Evolutionary conservation across 2,888 invertebrate species (phyloP), one percentile per base, ranked within the genome.

Genomic region (Seira musarum): DNA sequence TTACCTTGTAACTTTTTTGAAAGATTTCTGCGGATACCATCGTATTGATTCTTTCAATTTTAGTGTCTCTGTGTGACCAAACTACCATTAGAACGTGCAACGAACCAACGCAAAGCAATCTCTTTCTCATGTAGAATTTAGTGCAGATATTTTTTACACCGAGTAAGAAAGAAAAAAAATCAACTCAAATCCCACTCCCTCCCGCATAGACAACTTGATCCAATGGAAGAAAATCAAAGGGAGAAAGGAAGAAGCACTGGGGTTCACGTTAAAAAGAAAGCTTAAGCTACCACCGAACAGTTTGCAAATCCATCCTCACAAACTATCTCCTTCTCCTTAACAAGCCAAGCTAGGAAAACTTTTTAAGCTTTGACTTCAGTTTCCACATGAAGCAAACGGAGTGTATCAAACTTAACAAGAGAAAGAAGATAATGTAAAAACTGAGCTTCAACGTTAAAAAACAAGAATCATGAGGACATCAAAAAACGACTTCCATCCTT

Each of bases 401-500:
- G 40, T 40, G 40, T 40, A 40, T 40, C 40, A 8, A 40, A 40
- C 25, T 25, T 72, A 72, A 49, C 72, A 72, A 63, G 13, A 15
- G 24, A 72, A 40, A 53, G 21, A 65, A 73, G 64, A 24, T 46
- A 49, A 19, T 22, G 25, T n/a, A 30, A 35, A 60, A 61, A 70
- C 35, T 60, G 60, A 25, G 64, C n/a, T n/a, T n/a, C n/a, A n/a
- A n/a, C n/a, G n/a, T n/a, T n/a, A 67, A 30, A 19, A 35, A 13
- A 63, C 24, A 24, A 63, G 22, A 63, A 71, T 40, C 63, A 71
- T 63, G 63, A 71, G 63, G 63, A 72, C 72, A 72, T 65, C 65
- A 64, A 77, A 69, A 76, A 77, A 77, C 77, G 77, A 77, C 77
- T 77, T 77, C 57, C 70, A 77, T 77, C 70, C 69, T 77, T 77